Percentiles rank a stretch among this genome's conserved stretches.
Conservation (phyloP, 2,888 invertebrate genomes). For the Tenthredo distinguenda region DNA sequence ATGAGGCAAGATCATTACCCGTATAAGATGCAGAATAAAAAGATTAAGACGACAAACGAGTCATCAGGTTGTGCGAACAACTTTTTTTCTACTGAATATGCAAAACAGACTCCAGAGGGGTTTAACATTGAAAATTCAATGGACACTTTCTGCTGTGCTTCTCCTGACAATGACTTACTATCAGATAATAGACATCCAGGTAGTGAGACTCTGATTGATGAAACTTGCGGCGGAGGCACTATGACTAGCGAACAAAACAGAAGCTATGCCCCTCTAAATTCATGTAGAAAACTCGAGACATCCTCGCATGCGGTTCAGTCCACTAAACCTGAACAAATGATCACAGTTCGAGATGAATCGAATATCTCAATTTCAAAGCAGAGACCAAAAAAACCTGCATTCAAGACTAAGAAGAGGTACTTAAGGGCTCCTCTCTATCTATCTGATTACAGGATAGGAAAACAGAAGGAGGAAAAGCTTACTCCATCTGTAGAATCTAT, state of each 20-base stretch:
- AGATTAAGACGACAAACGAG: neutral
- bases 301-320: neutral
- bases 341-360: neutral
- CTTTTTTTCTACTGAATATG: neutral
- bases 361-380: conserved; percentile 3
- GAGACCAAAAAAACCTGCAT: neutral
- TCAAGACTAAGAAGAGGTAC: conserved; percentile 19
- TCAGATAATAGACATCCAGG: neutral
- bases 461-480: neutral
- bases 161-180: neutral
- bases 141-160: neutral
- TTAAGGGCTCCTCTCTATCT: neutral
- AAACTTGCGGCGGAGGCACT: neutral
- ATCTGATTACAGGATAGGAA: conserved; percentile 18
- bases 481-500: neutral
- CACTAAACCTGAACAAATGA: conserved; percentile 14
- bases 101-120: neutral
- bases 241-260: neutral
- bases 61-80: neutral
- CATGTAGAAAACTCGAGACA: neutral
- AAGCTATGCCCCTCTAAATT: neutral
- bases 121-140: neutral
- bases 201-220: neutral
- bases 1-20: neutral
- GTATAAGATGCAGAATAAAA: neutral